These are phyloP conservation scores for Antechinus flavipes DNA, from an alignment of 2,113 vertebrate genomes.

Conservation along the genomic window DNA sequence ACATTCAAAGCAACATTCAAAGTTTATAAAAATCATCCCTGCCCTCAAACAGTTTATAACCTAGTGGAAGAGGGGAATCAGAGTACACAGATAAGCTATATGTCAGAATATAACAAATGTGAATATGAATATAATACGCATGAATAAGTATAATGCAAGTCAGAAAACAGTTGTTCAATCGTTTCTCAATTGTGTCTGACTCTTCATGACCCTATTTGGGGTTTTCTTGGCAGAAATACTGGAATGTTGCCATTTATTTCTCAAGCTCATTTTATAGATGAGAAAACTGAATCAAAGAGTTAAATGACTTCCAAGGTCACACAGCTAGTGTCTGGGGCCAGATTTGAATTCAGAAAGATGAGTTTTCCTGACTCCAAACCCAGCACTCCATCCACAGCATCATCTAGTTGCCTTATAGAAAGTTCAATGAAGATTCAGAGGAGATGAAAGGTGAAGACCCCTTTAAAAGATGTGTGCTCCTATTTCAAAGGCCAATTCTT, in stretches of 20 bases:
- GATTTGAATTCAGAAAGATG: background rate
- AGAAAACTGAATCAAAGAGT: background rate
- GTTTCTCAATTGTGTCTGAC: no score
- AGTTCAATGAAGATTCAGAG: background rate
- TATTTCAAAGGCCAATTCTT: no score
- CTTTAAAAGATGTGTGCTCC: background rate
- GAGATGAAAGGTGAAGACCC: background rate
- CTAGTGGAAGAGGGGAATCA: background rate
- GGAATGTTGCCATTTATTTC: background rate
- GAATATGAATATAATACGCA: background rate
- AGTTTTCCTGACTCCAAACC: background rate
- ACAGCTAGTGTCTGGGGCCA: background rate
- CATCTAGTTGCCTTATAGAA: background rate
- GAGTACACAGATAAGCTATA: background rate
- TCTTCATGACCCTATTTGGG: no score
- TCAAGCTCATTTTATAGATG: background rate
- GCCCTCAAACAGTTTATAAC: background rate
- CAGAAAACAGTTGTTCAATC: no score
- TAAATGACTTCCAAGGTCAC: background rate
- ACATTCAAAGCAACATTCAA: background rate
- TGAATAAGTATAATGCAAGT: background rate
- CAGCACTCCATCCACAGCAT: no score
- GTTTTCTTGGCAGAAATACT: background rate
- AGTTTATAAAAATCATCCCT: background rate
- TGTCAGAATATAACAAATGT: background rate